A percentile compares a stretch with the other conserved stretches of the same genome.
Evolutionary conservation across 2,888 invertebrate species (phyloP).

Genomic region (Drosophila limbata): DNA sequence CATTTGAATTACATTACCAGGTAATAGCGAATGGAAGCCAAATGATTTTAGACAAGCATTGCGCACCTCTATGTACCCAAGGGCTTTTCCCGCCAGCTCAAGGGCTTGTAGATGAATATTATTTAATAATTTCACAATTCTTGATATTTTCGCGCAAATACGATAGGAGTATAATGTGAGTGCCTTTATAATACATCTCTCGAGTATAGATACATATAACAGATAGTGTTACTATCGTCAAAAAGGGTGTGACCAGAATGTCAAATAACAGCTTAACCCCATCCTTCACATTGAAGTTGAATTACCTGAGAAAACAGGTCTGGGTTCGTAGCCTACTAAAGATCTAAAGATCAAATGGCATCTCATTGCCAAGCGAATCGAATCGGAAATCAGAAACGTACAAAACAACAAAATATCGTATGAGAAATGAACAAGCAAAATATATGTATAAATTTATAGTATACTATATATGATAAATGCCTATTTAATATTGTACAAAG

Average conservation of each 20-base stretch:
- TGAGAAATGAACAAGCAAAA: constrained; percentile 58
- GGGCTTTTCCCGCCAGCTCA: background rate
- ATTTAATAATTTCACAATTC: constrained; percentile 1
- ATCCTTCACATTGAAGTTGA: constrained; percentile 78
- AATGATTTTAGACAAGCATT: background rate
- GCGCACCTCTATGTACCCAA: constrained; percentile 5
- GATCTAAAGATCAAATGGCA: constrained; percentile 74
- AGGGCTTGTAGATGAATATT: background rate
- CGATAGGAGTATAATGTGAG: background rate
- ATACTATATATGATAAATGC: constrained; percentile 27
- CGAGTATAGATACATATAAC: background rate
- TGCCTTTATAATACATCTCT: background rate
- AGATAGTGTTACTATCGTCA: constrained; percentile 21
- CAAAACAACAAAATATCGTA: constrained; percentile 34
- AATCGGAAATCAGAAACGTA: constrained; percentile 68
- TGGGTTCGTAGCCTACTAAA: constrained; percentile 45
- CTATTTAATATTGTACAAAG: constrained; percentile 41
- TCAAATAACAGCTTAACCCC: constrained; percentile 18
- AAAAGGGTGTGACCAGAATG: constrained; percentile 54
- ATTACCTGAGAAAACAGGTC: constrained; percentile 55
- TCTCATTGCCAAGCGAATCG: constrained; percentile 70
- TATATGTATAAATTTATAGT: constrained; percentile 7
- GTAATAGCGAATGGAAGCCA: background rate
- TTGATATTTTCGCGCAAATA: constrained; percentile 6
- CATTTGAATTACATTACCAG: too few species aligned